Conservation (phyloP, 92 coral and sea anemone species). For the Diadumene lineata region DNA sequence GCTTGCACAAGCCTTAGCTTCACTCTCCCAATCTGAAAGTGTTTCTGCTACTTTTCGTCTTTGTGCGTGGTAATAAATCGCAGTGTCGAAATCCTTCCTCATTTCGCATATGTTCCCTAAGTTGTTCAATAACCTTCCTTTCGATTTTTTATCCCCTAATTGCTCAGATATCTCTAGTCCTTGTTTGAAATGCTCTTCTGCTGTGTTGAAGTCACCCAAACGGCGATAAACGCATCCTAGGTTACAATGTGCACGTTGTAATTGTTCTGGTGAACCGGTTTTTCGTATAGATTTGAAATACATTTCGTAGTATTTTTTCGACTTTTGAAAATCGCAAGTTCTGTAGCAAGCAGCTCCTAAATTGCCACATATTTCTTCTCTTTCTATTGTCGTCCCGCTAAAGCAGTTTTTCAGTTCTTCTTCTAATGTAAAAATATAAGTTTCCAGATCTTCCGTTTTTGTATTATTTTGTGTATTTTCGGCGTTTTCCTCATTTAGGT, state of each 20-base stretch:
- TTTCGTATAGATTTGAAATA: conserved; percentile 49
- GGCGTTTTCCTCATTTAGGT: no score
- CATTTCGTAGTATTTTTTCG: conserved; percentile 60
- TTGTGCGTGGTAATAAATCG: conserved; percentile 73
- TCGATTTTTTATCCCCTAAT: conserved; percentile 55
- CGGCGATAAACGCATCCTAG: conserved; percentile 77
- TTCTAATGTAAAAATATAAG: conserved; percentile 21
- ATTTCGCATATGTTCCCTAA: conserved; percentile 90
- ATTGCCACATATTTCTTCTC: conserved; percentile 20
- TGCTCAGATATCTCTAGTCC: conserved; percentile 75
- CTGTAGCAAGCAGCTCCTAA: conserved; percentile 65
- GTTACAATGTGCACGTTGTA: conserved; percentile 81
- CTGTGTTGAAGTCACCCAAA: conserved; percentile 71
- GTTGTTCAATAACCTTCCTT: conserved; percentile 77
- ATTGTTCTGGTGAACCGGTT: conserved; percentile 27
- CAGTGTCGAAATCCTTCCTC: conserved; percentile 77
- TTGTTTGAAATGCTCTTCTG: conserved; percentile 64
- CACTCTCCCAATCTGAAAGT: conserved; percentile 74
- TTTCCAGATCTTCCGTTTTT: conserved; percentile 22
- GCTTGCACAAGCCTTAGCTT: conserved; percentile 82
- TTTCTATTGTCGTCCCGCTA: conserved; percentile 15
- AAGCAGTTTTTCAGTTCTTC: conserved; percentile 22
- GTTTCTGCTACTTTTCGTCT: conserved; percentile 65
- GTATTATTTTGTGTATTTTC: neutral
- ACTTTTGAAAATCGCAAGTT: conserved; percentile 55